A percentile compares a stretch with the other conserved stretches of the same genome.
Conservation (phyloP, 2,113 vertebrate species). For the Toxotes jaculatrix region DNA sequence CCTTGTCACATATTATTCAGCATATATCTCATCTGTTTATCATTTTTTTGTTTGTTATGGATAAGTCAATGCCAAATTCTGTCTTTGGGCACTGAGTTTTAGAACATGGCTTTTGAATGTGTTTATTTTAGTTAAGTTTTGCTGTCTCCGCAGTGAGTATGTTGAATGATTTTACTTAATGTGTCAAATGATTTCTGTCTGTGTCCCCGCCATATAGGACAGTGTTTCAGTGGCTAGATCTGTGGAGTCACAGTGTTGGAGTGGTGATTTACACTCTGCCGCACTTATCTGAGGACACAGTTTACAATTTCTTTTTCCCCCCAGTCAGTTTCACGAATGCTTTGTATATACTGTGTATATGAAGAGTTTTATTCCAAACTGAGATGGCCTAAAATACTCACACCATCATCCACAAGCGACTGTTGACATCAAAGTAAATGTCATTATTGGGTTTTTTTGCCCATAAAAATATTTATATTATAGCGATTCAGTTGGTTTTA, state of each 20-base stretch:
- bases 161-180: conserved; percentile 13
- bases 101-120: conserved; percentile 77
- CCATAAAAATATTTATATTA: conserved; percentile 6
- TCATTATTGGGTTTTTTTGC: conserved; percentile 9
- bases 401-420: conserved; percentile 6
- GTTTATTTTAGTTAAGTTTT: conserved; percentile 57
- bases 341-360: conserved; percentile 61
- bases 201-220: conserved; percentile 50
- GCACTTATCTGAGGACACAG: conserved; percentile 31
- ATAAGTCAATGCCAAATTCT: conserved; percentile 71
- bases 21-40: conserved; percentile 62
- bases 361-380: conserved; percentile 63
- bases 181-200: conserved; percentile 50
- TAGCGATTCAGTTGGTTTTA: neutral
- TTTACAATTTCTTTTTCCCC: neutral
- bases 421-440: conserved; percentile 20
- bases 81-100: conserved; percentile 74
- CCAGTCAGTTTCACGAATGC: conserved; percentile 2
- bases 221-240: conserved; percentile 15
- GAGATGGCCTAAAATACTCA: conserved; percentile 25
- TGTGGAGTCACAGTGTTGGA: conserved; percentile 34
- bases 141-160: conserved; percentile 37
- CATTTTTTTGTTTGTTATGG: conserved; percentile 13
- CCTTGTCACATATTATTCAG: conserved; percentile 57
- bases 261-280: conserved; percentile 37